Base-by-base conservation (phyloP, 2,113 vertebrate genomes). In the Setophaga coronata region DNA sequence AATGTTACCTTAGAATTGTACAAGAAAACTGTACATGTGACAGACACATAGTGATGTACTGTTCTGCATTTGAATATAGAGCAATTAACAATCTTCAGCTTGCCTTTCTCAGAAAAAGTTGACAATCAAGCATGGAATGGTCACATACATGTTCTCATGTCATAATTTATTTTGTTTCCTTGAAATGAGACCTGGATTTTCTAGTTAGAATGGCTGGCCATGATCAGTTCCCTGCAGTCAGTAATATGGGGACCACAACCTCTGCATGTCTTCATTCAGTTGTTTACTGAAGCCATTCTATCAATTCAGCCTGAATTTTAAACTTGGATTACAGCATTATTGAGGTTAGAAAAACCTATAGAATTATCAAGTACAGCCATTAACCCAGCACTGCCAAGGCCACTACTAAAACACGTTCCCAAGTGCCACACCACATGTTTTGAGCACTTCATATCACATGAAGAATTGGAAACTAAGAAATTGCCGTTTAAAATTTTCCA, bases 1-100 rank as follows among this genome's bases (percentile, higher is more conserved):
- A 36, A 31, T 25, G 3, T 34, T 73, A 56, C 50, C 29, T 73
- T 9, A 31, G 43, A 61, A 70, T 23, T 3, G 1, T 40, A 6
- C 11, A 31, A 69, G 47, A n/a, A 81, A 86, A 51, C 20, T 3
- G 1, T 69, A 31, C 15, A 2, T 50, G 13, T 51, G 43, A 42
- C 64, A 90, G 20, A 2, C 0, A 53, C 4, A 5, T 9, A 67
- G 8, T 28, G 7, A 6, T 25, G 18, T 10, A 7, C 10, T 82
- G 74, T 57, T 90, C 74, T 76, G 14, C 13, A 19, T 57, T 48
- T 57, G 19, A 57, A 20, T 74, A 17, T 19, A 79, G 24, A 71
- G 36, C 34, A 54, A 36, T 36, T 28, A 80, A 43, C 21, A 73
- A 23, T 38, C 34, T 82, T 58, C 7, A 2, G 8, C 5, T 77